A percentile compares a stretch with the other conserved stretches of the same genome.
Evolutionary conservation across 30 jellyfish, hydroid and myxozoan species (phyloP).

Genomic region (Hydractinia echinata): DNA sequence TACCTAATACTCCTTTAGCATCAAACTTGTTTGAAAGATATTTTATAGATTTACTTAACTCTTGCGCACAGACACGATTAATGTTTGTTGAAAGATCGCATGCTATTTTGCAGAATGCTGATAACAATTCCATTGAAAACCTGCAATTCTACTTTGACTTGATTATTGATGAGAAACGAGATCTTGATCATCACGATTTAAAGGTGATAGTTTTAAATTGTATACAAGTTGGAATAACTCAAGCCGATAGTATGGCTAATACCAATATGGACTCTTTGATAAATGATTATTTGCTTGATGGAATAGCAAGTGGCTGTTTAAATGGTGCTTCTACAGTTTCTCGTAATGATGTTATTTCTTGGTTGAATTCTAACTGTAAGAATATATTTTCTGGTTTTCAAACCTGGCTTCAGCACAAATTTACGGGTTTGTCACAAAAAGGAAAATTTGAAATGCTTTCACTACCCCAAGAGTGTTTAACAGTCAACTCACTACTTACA

Average conservation of each 20-base stretch:
- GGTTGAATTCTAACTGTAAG: no score
- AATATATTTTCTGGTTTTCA: constrained; percentile 58
- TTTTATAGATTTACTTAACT: constrained; percentile 24
- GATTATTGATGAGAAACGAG: no score
- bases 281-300: no score
- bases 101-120: constrained; percentile 13
- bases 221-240: no score
- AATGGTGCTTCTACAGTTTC: constrained; percentile 32
- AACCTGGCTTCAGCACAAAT: constrained; percentile 67
- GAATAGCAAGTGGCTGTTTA: no score
- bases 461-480: constrained; percentile 28
- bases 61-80: not conserved
- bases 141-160: no score
- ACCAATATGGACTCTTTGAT: no score
- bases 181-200: no score
- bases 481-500: constrained; percentile 34
- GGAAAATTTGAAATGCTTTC: constrained; percentile 53
- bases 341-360: constrained; percentile 16
- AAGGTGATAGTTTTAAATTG: no score
- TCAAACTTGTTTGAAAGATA: constrained; percentile 13
- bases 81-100: constrained; percentile 32
- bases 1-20: constrained; percentile 1
- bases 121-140: not conserved
- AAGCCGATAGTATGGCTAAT: no score
- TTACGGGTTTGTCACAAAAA: constrained; percentile 47